Evolutionary conservation across 2,888 invertebrate species (phyloP), one percentile per base, ranked within the genome.

Genomic region (Eubasilissa splendida): DNA sequence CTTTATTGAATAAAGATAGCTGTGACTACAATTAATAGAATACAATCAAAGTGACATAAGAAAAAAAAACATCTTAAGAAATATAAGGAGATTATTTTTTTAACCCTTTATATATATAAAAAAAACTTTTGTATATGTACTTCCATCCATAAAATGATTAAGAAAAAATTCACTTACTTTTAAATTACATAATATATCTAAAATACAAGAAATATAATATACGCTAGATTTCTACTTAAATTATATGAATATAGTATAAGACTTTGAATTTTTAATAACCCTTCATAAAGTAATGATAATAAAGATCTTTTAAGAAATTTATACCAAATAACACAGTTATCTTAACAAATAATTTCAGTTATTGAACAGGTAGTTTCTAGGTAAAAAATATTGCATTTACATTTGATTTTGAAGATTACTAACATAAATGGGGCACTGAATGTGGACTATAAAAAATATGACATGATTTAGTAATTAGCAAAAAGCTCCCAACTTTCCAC

Each of bases 21-120:
- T 12, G 59, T 50, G 58, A 59, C 74, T 74, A 74, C 74, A 74
- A 42, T 58, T 14, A 74, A 33, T 73, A 31, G 22, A 73, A 54
- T 59, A 74, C 56, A 74, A 73, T 75, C 33, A 66, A 70, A 70
- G 59, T 60, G 75, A 56, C 42, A 63, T 76, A 76, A 12, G 53
- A 22, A 65, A 63, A 76, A 76, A 76, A 76, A 76, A 9, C 14
- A 63, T 63, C 76, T 63, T 12, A 65, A 63, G 65, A 59, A 74
- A 59, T 14, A 74, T 52, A 10, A 50, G 42, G 42, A 42, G 42
- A 42, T 42, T 68, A 68, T 68, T 50, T 68, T 42, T n/a, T 68
- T 12, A 68, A 68, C 50, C 33, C 31, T 68, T 68, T 50, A 68
- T 50, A 42, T 50, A 68, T 50, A 42, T 50, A 68, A 66, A 12